Evolutionary conservation across 2,797 vertebrate genomes (phyloP).

Genomic region (Falco columbarius): DNA sequence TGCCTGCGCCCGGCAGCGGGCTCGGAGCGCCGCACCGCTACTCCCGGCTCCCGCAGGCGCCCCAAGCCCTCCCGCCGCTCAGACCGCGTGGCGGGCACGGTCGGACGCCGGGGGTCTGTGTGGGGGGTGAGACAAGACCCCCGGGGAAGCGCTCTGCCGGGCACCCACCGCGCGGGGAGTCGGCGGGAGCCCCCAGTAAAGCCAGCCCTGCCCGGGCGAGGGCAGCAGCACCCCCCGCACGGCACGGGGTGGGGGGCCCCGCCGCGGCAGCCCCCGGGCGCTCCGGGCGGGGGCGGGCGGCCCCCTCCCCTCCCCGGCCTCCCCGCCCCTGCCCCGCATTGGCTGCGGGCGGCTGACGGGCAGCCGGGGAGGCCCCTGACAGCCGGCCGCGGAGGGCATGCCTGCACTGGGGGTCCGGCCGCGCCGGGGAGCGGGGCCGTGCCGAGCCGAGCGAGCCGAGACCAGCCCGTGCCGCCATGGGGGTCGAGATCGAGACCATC

Average conservation of each 20-base stretch:
- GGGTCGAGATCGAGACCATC: conserved; percentile 95
- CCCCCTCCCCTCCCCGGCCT: conserved; percentile 22
- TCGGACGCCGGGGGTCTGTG: not conserved
- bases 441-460: not conserved
- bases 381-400: not conserved
- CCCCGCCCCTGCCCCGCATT: conserved; percentile 57
- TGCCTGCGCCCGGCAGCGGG: not conserved
- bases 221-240: not conserved
- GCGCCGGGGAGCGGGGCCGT: not conserved
- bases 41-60: not conserved
- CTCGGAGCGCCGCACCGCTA: not conserved
- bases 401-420: conserved; percentile 15
- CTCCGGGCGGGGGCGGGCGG: conserved; percentile 15
- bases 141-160: not conserved
- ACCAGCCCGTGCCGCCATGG: conserved; percentile 78
- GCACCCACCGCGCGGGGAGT: not conserved
- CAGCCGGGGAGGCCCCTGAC: not conserved
- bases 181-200: no score
- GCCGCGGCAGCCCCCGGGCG: not conserved
- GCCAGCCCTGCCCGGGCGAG: not conserved
- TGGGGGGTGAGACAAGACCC: not conserved
- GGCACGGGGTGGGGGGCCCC: accelerated
- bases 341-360: conserved; percentile 59
- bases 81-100: not conserved
- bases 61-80: not conserved